Evolutionary conservation across 1,140 invertebrate species (phyloP), one percentile per base, ranked within the genome.

Genomic region (Drosophila punjabiensis): DNA sequence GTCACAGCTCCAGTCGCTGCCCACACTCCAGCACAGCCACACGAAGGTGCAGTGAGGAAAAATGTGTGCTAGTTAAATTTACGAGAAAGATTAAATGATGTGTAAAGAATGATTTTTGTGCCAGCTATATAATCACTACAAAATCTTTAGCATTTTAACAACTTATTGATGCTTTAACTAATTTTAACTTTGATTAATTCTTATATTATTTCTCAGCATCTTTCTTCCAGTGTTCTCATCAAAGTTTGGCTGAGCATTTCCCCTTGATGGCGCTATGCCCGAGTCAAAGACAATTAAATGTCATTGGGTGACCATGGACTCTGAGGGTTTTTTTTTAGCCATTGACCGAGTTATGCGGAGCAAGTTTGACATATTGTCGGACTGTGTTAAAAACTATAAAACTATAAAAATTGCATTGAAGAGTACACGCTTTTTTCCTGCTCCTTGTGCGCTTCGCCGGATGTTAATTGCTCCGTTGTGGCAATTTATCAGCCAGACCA

Each of bases 231-330:
- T 71, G 66, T 30, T 69, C 28, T 35, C 78, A 74, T 85, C 82
- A 87, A 75, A 80, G 79, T 76, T 76, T 47, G 67, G 52, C 52
- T 64, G 68, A 80, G 55, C 47, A 66, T 80, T 77, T 78, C 10
- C 39, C 63, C 55, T 45, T 55, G 20, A n/a, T 39, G 50, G 24
- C 45, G 64, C 63, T 67, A 9, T 55, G 53, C 24, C 55, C 64
- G 24, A 71, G 50, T 11, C 48, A 48, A 63, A 76, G 76, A 91
- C 87, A 90, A 90, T 91, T 82, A 90, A 90, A 90, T 91, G 82
- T 55, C 86, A 82, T 58, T 63, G 82, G 61, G 37, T 60, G 50
- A 53, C 62, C 47, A 16, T 41, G 45, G 41, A 35, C 47, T 24
- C 35, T 48, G 32, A 13, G 8, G 18, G 20, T 4, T 41, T 16